These are phyloP conservation scores for Paramisgurnus dabryanus DNA, from an alignment of 2,113 vertebrate genomes.

Conservation along the genomic window DNA sequence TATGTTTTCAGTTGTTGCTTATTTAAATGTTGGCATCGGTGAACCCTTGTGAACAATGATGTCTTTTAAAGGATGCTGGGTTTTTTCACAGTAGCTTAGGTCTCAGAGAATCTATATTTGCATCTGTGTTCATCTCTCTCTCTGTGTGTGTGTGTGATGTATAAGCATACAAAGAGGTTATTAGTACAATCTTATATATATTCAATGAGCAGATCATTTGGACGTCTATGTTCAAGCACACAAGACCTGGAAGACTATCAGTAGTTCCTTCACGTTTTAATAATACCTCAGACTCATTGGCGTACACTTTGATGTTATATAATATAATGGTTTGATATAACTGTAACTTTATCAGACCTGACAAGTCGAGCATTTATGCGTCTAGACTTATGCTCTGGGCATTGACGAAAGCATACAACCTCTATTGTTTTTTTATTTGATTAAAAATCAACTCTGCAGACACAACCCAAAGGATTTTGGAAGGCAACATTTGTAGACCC, in stretches of 20 bases:
- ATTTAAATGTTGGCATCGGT: conserved; percentile 26
- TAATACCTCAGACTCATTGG: not conserved
- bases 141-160: no score
- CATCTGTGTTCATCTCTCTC: not conserved
- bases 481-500: not conserved
- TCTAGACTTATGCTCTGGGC: not conserved
- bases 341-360: not conserved
- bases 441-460: not conserved
- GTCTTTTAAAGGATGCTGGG: conserved; percentile 27
- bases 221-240: not conserved
- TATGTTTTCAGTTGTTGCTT: conserved; percentile 31
- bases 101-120: not conserved
- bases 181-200: not conserved
- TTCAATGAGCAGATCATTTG: conserved; percentile 1
- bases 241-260: not conserved
- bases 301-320: not conserved
- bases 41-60: conserved; percentile 39
- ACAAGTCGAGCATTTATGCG: not conserved
- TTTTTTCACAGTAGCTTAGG: not conserved
- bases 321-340: not conserved
- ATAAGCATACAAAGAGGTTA: not conserved
- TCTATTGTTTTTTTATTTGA: not conserved
- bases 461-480: not conserved
- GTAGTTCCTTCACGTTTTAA: not conserved
- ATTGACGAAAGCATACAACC: not conserved